Conservation (phyloP, 2,113 vertebrate genomes). For the Plotosus lineatus region DNA sequence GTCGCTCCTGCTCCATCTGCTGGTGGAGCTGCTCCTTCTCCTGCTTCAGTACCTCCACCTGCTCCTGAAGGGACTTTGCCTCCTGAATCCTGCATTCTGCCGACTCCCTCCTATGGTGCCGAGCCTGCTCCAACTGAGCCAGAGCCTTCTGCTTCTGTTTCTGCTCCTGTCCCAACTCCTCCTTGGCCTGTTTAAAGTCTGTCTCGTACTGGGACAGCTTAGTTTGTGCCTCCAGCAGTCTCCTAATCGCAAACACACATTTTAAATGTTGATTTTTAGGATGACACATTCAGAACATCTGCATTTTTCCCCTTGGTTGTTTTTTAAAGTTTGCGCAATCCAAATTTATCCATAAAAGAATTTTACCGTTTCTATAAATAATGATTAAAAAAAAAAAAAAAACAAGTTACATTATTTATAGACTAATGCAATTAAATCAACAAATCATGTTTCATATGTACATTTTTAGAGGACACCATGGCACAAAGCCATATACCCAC, state of each 20-base stretch:
- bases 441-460: not conserved
- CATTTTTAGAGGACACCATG: not conserved
- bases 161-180: slow-evolving; percentile 66
- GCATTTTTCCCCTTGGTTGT: not conserved
- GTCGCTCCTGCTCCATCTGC: slow-evolving; percentile 73
- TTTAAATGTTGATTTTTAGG: not conserved
- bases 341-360: not conserved
- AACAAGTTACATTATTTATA: not conserved
- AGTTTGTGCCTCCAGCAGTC: slow-evolving; percentile 78
- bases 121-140: slow-evolving; percentile 50
- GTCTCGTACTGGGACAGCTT: slow-evolving; percentile 75
- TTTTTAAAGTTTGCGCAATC: not conserved
- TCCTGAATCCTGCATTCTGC: slow-evolving; percentile 54
- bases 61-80: slow-evolving; percentile 49
- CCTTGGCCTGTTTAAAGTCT: slow-evolving; percentile 68
- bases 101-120: slow-evolving; percentile 56
- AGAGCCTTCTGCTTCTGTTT: slow-evolving; percentile 52
- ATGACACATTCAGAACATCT: not conserved
- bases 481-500: no score
- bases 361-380: no score
- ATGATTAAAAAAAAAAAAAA: not conserved
- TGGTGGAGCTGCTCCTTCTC: slow-evolving; percentile 68
- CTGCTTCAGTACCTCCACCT: slow-evolving; percentile 50
- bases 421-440: not conserved
- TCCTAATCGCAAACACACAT: slow-evolving; percentile 63